Base-by-base conservation (phyloP, 2,888 invertebrate species). In the Dryococelus australis region DNA sequence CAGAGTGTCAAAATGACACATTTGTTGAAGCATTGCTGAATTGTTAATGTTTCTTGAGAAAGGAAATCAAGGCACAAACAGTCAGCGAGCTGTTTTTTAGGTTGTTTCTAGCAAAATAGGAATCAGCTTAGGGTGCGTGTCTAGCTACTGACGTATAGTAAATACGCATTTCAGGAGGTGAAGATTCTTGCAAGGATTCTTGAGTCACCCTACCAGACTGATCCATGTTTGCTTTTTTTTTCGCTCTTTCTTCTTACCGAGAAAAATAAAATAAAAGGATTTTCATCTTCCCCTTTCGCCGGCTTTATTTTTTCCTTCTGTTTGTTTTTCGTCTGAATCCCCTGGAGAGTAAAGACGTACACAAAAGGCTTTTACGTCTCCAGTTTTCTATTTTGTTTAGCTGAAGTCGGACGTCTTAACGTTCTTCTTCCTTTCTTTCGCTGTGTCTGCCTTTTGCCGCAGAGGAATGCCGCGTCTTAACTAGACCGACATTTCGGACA, bases 311-410 rank as follows among this genome's bases (percentile, higher is more conserved):
- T 24, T 24, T 24, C 65, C 65, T 65, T 65, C 65, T 65, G 65
- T 65, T 65, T 65, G 65, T 65, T 65, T 65, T 65, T 65, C 65
- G 65, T 16, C 65, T 13, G 65, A 65, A 65, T 65, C 65, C 65
- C 65, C 65, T 24, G 65, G 65, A 65, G 65, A 65, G 65, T 65
- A 65, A 65, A 65, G 65, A 65, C 65, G 65, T 24, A 24, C 65
- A 65, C 65, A 65, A 65, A 65, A 24, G 65, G 65, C 65, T 65
- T 65, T 65, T 65, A 65, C 65, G 65, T 65, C 65, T 65, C 65
- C 5, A 65, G 65, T 65, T 65, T 65, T 65, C 65, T 65, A 65
- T 65, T 65, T 65, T 65, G 65, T 65, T 65, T 65, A 65, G 65
- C 65, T 20, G 13, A 13, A 65, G 65, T 24, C 65, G 65, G 65